phyloP scores from a whole-genome alignment of 2,888 invertebrate genomes.

The Brassicogethes aeneus region DNA sequence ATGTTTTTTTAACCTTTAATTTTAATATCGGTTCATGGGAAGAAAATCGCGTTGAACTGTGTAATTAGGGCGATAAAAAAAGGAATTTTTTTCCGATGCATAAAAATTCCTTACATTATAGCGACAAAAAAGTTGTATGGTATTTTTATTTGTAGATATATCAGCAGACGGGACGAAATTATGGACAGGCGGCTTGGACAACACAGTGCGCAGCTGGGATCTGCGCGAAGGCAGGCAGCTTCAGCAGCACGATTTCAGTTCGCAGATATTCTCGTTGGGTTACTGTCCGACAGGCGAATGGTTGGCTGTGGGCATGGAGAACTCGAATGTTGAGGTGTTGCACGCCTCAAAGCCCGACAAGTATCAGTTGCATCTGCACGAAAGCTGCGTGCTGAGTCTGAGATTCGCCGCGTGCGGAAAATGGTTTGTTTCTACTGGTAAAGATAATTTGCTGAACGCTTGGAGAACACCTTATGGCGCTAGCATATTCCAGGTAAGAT shows the following conservation, averaged over 20 bases:
- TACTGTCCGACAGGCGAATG: conserved; percentile 96
- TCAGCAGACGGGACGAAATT: conserved; percentile 58
- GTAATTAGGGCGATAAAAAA: too few species aligned
- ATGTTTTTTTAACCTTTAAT: too few species aligned
- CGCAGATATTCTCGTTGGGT: conserved; percentile 72
- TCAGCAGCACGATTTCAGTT: conserved; percentile 92
- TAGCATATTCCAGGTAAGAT: conserved; percentile 90
- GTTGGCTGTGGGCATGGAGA: conserved; percentile 98
- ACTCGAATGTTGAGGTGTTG: conserved; percentile 91
- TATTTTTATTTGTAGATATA: conserved; percentile 97
- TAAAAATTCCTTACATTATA: too few species aligned
- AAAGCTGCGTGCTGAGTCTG: conserved; percentile 92
- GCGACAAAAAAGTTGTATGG: too few species aligned
- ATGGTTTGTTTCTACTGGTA: conserved; percentile 99
- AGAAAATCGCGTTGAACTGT: too few species aligned
- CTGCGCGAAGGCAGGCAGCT: conserved; percentile 85
- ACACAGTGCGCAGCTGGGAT: conserved; percentile 96
- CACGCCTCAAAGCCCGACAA: conserved; percentile 87
- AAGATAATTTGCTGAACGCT: conserved; percentile 94
- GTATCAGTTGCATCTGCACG: conserved; percentile 92
- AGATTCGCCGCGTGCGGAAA: conserved; percentile 94
- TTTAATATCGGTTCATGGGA: too few species aligned
- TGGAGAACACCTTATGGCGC: conserved; percentile 98
- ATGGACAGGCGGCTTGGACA: conserved; percentile 71
- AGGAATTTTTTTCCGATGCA: too few species aligned